Evolutionary conservation across 2,113 vertebrate species (phyloP), one percentile per base, ranked within the genome.

Genomic region (Chloropsis cyanopogon): DNA sequence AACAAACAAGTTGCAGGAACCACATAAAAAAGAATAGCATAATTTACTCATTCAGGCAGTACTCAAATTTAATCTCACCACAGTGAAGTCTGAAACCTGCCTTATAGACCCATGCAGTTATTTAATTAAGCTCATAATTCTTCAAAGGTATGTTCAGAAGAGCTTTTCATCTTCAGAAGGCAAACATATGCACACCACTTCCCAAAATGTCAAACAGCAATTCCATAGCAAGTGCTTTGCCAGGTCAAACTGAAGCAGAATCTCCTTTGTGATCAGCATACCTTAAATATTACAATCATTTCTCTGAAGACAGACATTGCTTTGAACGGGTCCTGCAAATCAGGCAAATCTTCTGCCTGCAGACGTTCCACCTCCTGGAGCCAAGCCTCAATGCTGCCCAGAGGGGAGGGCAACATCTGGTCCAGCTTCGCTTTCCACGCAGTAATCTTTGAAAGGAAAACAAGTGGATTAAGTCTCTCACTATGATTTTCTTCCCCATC

Each of bases 271-370:
- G 35, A 79, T 80, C 64, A 91, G 52, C 97, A 79, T 93, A 99
- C 99, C 98, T 98, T 99, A 83, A 99, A 98, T 80, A 97, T 94
- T 49, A 98, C 95, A 59, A 98, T 97, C 88, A 98, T 98, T 91
- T 98, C 98, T 61, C 97, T 96, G 44, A 98, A 98, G 39, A 96
- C 96, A 80, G 97, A 93, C 11, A 97, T 97, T 14, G 98, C 98
- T 88, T 96, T 96, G 57, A 94, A 94, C 1, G 98, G 98, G 87
- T 98, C 97, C 82, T 97, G 97, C 8, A 97, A 95, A 68, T 98
- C 97, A 2, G 97, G 97, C 61, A 98, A 95, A 66, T 97, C 98
- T 64, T 98, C 98, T 3, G 95, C 88, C 86, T 98, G 95, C 44
- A 98, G 96, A 25, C 61, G 92, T 96, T 99, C 99, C 0, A 98